Evolutionary conservation across 2,888 invertebrate species (phyloP).

Genomic region (Limnephilus auricula): DNA sequence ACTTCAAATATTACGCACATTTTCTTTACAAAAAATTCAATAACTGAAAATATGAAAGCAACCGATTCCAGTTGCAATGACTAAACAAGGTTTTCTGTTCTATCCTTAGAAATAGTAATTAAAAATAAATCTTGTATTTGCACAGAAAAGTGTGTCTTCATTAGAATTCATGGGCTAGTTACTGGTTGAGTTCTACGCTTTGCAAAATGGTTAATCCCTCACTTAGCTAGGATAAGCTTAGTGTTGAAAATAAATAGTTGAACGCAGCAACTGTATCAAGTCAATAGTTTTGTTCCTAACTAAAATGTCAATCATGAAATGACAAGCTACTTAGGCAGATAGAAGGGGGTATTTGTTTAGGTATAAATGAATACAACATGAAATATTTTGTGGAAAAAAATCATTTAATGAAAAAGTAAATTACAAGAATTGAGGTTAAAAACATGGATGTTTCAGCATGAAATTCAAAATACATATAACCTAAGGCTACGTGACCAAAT

Average conservation of each 20-base stretch:
- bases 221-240: too few relatives aligned
- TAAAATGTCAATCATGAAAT: too few relatives aligned
- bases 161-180: too few relatives aligned
- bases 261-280: background rate
- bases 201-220: too few relatives aligned
- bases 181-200: too few relatives aligned
- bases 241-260: too few relatives aligned
- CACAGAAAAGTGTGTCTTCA: too few relatives aligned
- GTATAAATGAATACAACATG: background rate
- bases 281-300: background rate
- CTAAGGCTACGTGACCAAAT: conserved; percentile 66
- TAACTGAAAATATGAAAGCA: background rate
- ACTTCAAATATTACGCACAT: background rate
- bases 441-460: conserved; percentile 6
- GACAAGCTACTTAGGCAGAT: background rate
- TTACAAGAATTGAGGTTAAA: conserved; percentile 26
- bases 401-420: conserved; percentile 15
- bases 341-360: background rate
- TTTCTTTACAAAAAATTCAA: background rate
- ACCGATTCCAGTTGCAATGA: background rate
- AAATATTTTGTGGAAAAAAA: conserved; percentile 32
- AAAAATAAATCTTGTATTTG: background rate
- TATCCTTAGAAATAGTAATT: background rate
- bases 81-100: background rate
- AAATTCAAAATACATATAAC: background rate